A percentile compares a stretch with the other conserved stretches of the same genome.
phyloP scores from a whole-genome alignment of 2,797 vertebrate species.

The Nothura maculosa region DNA sequence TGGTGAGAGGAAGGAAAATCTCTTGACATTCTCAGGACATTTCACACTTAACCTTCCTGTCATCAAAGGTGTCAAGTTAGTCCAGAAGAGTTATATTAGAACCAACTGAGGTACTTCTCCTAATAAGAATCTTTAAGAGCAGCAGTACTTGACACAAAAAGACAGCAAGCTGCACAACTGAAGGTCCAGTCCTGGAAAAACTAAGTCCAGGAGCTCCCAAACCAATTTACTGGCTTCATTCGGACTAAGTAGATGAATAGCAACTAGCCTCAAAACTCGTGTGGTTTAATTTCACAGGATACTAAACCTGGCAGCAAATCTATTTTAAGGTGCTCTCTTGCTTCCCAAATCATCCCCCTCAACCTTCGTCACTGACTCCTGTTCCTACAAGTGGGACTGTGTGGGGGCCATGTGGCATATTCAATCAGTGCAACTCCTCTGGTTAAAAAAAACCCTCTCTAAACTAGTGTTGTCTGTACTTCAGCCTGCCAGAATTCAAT shows the following conservation, averaged over 20 bases:
- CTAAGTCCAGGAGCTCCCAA: background rate
- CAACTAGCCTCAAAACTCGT: background rate
- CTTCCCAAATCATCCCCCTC: background rate
- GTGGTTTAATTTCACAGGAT: background rate
- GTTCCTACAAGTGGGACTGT: background rate
- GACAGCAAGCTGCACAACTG: background rate
- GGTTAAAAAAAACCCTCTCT: slow-evolving; percentile 15
- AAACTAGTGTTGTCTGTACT: background rate
- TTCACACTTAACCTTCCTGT: background rate
- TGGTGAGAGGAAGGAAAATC: background rate
- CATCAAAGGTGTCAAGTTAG: background rate
- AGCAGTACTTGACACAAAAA: background rate
- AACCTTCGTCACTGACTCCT: background rate
- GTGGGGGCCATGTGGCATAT: background rate
- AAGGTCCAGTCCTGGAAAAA: background rate
- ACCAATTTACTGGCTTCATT: background rate
- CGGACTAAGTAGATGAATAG: background rate
- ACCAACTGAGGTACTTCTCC: background rate
- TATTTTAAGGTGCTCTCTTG: background rate
- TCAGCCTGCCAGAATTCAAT: background rate
- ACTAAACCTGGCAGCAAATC: background rate
- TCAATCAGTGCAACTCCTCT: background rate
- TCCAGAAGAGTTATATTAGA: background rate
- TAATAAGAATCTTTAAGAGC: background rate
- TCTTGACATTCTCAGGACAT: background rate